Evolutionary conservation across 1,140 invertebrate genomes (phyloP).

Genomic region (Heliconius hermathena): DNA sequence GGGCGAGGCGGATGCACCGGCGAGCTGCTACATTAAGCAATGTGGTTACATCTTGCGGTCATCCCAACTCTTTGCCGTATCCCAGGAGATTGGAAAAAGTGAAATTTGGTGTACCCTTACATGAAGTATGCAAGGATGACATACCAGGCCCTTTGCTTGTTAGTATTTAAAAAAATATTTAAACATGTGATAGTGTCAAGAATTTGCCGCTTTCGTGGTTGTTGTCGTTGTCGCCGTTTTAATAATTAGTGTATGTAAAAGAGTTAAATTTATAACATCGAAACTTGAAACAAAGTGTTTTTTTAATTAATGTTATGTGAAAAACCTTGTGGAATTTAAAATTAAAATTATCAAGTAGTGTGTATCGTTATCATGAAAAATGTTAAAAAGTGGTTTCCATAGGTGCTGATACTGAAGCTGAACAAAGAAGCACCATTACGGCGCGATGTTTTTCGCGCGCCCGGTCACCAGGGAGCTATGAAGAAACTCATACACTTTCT

Average conservation of each 20-base stretch:
- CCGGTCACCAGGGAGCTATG: conserved; percentile 96
- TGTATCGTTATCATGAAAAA: conserved; percentile 24
- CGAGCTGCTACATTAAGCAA: conserved; percentile 93
- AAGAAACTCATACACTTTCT: conserved; percentile 97
- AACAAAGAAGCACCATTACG: conserved; percentile 96
- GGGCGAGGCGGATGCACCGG: conserved; percentile 94
- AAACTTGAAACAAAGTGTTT: not conserved
- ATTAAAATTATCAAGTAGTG: not conserved
- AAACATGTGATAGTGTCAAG: conserved; percentile 19
- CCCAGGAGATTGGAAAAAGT: conserved; percentile 94
- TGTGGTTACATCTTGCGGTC: conserved; percentile 94
- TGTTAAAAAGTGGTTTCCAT: conserved; percentile 27
- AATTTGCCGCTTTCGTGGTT: not conserved
- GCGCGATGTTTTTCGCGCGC: conserved; percentile 96
- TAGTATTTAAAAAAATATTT: conserved; percentile 68
- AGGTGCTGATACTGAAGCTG: conserved; percentile 95
- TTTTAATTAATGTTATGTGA: not conserved
- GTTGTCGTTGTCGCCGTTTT: not conserved
- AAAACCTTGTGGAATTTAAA: not conserved
- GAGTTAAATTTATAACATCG: not conserved
- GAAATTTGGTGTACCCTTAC: conserved; percentile 94
- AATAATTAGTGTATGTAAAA: not conserved
- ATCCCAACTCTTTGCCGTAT: conserved; percentile 87
- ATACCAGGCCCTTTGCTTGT: conserved; percentile 95
- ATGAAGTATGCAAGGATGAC: conserved; percentile 96